A percentile compares a stretch with the other conserved stretches of the same genome.
These are phyloP conservation scores for Epinephelus coioides DNA, from an alignment of 2,797 vertebrate species.

Conservation along the genomic window DNA sequence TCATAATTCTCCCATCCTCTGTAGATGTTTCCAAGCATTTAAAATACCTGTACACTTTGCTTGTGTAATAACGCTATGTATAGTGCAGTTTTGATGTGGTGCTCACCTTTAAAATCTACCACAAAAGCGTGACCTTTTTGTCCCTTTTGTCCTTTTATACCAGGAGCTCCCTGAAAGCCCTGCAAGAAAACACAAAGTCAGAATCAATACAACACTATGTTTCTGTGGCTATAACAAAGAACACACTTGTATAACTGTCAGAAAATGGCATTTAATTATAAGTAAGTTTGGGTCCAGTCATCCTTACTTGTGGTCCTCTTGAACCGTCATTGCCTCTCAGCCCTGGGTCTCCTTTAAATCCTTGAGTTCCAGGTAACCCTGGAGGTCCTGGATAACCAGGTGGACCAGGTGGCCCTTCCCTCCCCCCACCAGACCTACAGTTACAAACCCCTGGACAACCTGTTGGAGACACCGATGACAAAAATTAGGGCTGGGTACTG, in stretches of 20 bases:
- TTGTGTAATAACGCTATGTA: not conserved
- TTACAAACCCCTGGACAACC: constrained; percentile 67
- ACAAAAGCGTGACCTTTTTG: constrained; percentile 70
- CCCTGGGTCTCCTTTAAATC: constrained; percentile 65
- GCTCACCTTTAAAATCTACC: constrained; percentile 59
- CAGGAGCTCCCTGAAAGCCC: constrained; percentile 68
- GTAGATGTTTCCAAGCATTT: not conserved
- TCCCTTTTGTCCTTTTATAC: constrained; percentile 75
- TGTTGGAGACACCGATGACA: constrained; percentile 29
- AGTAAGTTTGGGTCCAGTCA: not conserved
- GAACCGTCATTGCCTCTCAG: constrained; percentile 57
- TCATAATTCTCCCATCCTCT: too few species aligned
- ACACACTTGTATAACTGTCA: not conserved
- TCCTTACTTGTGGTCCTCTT: constrained; percentile 65
- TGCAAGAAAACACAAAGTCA: constrained; percentile 37
- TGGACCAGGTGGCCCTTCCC: constrained; percentile 54
- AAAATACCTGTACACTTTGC: not conserved
- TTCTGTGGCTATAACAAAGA: not conserved
- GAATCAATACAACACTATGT: not conserved
- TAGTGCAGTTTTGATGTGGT: not conserved
- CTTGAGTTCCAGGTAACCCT: constrained; percentile 67
- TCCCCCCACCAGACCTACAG: constrained; percentile 35
- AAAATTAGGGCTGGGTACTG: too few species aligned
- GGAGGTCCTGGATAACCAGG: constrained; percentile 60
- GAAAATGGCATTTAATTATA: not conserved